Evolutionary conservation across 2,113 vertebrate genomes (phyloP).

Genomic region (Larimichthys polyactis): DNA sequence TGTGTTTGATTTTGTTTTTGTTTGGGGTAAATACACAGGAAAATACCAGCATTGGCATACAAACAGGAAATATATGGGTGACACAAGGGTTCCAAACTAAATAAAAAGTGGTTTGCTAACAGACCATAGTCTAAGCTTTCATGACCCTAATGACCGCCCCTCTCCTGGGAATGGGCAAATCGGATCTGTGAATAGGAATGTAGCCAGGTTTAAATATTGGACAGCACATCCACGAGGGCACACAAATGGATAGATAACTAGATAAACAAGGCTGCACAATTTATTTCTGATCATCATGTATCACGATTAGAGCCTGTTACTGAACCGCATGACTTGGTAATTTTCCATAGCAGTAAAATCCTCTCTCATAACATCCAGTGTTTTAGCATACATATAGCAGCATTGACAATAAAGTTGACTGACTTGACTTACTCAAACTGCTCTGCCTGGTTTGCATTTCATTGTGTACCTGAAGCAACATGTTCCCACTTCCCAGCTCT

Average conservation of each 20-base stretch:
- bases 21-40: constrained; percentile 41
- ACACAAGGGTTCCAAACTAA: constrained; percentile 21
- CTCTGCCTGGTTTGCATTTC: not conserved
- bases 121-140: constrained; percentile 48
- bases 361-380: not conserved
- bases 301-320: constrained; percentile 14
- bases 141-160: constrained; percentile 11
- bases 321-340: not conserved
- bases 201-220: constrained; percentile 3
- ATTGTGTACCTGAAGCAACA: not conserved
- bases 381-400: not conserved
- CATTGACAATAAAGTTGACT: no score
- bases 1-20: constrained; percentile 34
- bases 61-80: not conserved
- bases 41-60: constrained; percentile 32
- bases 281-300: constrained; percentile 3
- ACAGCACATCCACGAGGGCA: not conserved
- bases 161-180: not conserved
- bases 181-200: constrained; percentile 7
- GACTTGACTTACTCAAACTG: not conserved
- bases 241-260: constrained; percentile 6
- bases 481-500: not conserved
- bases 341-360: not conserved
- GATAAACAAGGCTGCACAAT: constrained; percentile 7
- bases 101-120: constrained; percentile 29